Conservation (phyloP, 1,140 invertebrate genomes). For the Scaptomyza hsui region DNA sequence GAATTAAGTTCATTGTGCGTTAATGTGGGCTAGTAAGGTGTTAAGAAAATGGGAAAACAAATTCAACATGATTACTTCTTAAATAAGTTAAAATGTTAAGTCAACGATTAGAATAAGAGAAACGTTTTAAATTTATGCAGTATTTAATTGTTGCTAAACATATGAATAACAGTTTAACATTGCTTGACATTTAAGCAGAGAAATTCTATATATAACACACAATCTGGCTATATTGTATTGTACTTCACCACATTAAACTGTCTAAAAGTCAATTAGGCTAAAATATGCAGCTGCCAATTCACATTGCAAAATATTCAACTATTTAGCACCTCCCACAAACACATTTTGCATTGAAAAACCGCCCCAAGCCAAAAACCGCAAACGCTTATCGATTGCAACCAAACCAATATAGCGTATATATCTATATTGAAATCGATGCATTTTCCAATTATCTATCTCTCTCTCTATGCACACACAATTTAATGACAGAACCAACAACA, state of each 20-base stretch:
- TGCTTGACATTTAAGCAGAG: no score
- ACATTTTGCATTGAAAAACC: no score
- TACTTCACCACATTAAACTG: not conserved
- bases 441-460: conserved; percentile 31
- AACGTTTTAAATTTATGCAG: no score
- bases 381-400: conserved; percentile 19
- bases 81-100: no score
- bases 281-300: not conserved
- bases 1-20: not conserved
- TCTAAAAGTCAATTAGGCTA: not conserved
- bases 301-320: not conserved
- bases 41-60: not conserved
- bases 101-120: no score
- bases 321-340: not conserved
- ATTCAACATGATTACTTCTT: no score
- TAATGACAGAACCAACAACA: conserved; percentile 60
- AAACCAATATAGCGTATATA: not conserved
- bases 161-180: no score
- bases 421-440: conserved; percentile 14
- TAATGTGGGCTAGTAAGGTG: not conserved
- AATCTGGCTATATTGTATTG: not conserved
- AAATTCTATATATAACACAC: not conserved
- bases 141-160: no score
- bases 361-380: not conserved
- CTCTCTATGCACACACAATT: conserved; percentile 31